phyloP scores from a whole-genome alignment of 2,797 vertebrate genomes.

The Numenius phaeopus region DNA sequence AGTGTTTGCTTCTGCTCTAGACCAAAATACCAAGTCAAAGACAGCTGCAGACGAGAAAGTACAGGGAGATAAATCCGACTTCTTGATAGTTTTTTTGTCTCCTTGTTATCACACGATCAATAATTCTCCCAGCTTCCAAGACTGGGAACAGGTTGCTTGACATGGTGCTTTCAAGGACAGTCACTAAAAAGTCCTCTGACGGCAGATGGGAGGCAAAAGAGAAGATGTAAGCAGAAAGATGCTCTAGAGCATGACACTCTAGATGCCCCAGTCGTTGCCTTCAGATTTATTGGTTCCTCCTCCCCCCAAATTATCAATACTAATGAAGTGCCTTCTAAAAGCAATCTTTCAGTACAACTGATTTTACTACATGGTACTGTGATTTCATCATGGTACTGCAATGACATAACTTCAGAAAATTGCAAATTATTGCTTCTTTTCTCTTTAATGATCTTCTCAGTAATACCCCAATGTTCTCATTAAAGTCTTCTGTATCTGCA shows the following conservation, averaged over 20 bases:
- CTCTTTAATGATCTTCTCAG: not conserved
- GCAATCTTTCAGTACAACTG: not conserved
- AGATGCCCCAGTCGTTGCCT: not conserved
- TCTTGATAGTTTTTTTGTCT: not conserved
- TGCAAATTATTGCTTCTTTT: not conserved
- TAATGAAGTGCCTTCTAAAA: not conserved
- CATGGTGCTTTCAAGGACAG: not conserved
- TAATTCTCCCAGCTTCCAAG: not conserved
- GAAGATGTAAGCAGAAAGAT: not conserved
- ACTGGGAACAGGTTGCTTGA: not conserved
- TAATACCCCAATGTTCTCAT: not conserved
- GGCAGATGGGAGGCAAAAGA: not conserved
- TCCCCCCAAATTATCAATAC: not conserved
- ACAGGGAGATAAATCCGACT: not conserved
- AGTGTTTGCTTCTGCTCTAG: not conserved
- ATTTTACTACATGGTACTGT: not conserved
- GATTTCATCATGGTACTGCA: not conserved
- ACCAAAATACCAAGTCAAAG: not conserved
- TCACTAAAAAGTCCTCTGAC: not conserved
- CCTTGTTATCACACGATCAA: not conserved
- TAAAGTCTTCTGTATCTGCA: not conserved
- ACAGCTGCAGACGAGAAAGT: not conserved
- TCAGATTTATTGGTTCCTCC: not conserved
- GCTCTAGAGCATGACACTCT: not conserved
- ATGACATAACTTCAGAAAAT: not conserved